Conservation (phyloP, 1,140 invertebrate genomes). For the Cherax destructor region DNA sequence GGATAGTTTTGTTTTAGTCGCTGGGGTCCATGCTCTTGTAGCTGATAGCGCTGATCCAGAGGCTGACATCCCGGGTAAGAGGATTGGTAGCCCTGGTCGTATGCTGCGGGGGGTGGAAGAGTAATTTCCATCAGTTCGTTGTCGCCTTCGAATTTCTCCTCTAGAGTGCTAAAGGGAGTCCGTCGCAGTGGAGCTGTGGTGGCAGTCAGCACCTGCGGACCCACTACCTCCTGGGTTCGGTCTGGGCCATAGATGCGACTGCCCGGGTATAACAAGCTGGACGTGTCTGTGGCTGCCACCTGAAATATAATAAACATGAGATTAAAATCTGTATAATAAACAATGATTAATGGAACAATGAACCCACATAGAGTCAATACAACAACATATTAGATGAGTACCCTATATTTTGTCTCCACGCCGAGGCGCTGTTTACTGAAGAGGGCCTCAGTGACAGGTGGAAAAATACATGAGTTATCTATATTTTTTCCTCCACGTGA, state of each 20-base stretch:
- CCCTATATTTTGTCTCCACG: no score
- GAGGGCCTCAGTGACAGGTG: no score
- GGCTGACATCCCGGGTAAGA: slow-evolving; percentile 18
- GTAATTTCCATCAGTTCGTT: slow-evolving; percentile 53
- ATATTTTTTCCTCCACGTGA: no score
- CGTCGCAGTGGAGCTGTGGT: slow-evolving; percentile 5
- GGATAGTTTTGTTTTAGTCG: slow-evolving; percentile 45
- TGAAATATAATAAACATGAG: neutral
- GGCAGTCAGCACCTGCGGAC: slow-evolving; percentile 38
- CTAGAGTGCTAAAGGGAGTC: slow-evolving; percentile 12
- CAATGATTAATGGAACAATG: no score
- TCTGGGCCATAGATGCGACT: slow-evolving; percentile 42
- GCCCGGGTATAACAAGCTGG: slow-evolving; percentile 29
- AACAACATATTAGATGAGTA: no score
- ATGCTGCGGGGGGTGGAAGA: slow-evolving; percentile 50
- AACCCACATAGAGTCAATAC: no score
- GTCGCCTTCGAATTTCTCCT: slow-evolving; percentile 45
- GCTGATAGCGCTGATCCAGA: slow-evolving; percentile 22
- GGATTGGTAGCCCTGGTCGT: slow-evolving; percentile 61
- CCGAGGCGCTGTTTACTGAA: no score
- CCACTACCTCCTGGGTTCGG: slow-evolving; percentile 13
- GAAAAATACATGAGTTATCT: no score
- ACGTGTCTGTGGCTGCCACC: slow-evolving; percentile 38
- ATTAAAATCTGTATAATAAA: no score
- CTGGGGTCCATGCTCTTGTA: slow-evolving; percentile 12